Evolutionary conservation across 2,888 invertebrate genomes (phyloP).

Genomic region (Pteria penguin): DNA sequence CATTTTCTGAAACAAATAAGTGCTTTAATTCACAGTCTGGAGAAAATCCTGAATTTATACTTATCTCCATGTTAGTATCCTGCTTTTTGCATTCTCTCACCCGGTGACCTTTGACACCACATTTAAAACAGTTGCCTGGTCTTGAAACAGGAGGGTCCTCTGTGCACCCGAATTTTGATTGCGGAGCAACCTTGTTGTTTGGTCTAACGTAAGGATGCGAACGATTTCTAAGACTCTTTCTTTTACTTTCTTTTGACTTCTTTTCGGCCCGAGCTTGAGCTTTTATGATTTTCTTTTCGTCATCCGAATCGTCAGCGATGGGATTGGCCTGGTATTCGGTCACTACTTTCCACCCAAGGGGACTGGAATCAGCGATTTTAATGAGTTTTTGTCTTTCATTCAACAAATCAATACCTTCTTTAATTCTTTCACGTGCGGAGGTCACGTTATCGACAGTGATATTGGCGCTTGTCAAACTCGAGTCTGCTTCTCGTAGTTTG

Average conservation of each 20-base stretch:
- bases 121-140: slow-evolving; percentile 36
- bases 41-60: neutral
- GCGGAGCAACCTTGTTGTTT: too few species aligned
- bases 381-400: slow-evolving; percentile 11
- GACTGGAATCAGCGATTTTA: slow-evolving; percentile 7
- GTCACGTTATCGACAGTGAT: neutral
- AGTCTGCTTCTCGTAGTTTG: neutral
- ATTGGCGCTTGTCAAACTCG: neutral
- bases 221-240: too few species aligned
- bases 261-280: too few species aligned
- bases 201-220: too few species aligned
- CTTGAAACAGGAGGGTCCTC: neutral
- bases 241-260: too few species aligned
- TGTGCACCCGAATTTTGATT: too few species aligned
- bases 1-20: neutral
- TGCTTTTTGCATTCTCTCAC: slow-evolving; percentile 14
- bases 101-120: slow-evolving; percentile 40
- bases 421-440: neutral
- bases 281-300: too few species aligned
- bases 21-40: neutral
- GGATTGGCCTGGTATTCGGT: too few species aligned
- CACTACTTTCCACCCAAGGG: too few species aligned
- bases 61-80: neutral
- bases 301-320: too few species aligned
- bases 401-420: slow-evolving; percentile 1